Evolutionary conservation across 2,888 invertebrate genomes (phyloP).

Genomic region (Fragum fragum): DNA sequence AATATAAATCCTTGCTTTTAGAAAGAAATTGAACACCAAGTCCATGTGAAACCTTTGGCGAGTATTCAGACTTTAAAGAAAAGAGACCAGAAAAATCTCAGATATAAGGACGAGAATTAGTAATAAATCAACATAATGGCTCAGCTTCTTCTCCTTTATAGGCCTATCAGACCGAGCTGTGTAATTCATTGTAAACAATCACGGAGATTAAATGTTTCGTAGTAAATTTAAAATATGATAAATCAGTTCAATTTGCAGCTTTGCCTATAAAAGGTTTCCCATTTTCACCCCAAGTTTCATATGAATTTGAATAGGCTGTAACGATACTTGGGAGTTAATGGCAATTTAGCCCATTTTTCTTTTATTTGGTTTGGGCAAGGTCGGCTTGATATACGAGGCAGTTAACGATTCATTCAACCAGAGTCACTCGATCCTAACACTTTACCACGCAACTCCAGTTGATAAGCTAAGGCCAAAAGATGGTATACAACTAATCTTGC

Average conservation of each 20-base stretch:
- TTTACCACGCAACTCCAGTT: too few species aligned
- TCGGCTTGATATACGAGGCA: constrained; percentile 62
- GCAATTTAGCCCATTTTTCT: constrained; percentile 46
- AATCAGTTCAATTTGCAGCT: constrained; percentile 46
- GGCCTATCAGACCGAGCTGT: constrained; percentile 50
- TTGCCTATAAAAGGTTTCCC: constrained; percentile 23
- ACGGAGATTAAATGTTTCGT: constrained; percentile 63
- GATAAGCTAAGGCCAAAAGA: too few species aligned
- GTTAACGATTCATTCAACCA: constrained; percentile 18
- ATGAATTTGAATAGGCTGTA: constrained; percentile 35
- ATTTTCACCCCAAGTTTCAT: constrained; percentile 42
- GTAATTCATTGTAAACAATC: constrained; percentile 67
- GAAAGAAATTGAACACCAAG: neutral
- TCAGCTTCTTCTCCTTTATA: constrained; percentile 56
- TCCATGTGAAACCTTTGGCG: constrained; percentile 1
- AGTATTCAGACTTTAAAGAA: constrained; percentile 8
- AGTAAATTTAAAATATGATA: constrained; percentile 66
- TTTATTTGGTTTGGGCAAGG: constrained; percentile 37
- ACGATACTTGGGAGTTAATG: constrained; percentile 46
- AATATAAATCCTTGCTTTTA: neutral
- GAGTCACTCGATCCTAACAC: too few species aligned
- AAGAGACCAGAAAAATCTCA: constrained; percentile 21
- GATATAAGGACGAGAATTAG: constrained; percentile 38
- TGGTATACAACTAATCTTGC: too few species aligned
- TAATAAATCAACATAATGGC: constrained; percentile 69